Base-by-base conservation (phyloP, 2,113 vertebrate genomes). In the Nematolebias whitei region DNA sequence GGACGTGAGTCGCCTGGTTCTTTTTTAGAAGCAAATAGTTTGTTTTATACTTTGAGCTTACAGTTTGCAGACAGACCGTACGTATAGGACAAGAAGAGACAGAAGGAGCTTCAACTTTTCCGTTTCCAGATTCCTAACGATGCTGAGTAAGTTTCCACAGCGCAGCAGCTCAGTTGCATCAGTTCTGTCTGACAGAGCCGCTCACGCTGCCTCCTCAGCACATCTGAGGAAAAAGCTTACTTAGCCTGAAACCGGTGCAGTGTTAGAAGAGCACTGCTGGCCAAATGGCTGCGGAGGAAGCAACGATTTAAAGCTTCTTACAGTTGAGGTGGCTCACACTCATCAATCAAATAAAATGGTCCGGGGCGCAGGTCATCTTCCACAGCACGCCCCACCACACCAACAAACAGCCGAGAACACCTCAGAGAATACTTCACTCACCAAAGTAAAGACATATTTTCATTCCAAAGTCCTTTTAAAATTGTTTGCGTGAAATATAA, bases 81-180 rank as follows among this genome's bases (percentile, higher is more conserved):
- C 14, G 5, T 41, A 15, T n/a, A n/a, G n/a, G n/a, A n/a, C n/a
- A 41, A 5, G 15, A 2, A 3, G 40, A 68, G 62, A 60, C 58
- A 38, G 75, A 52, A 20, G 26, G 41, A 71, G 45, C 32, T 55
- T 26, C 12, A 66, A 45, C 15, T 72, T 79, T 82, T 40, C 62
- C 35, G 24, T 70, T 63, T 75, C 15, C 50, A 67, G 52, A 75
- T 51, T 67, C 41, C 50, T 71, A 19, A 23, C 32, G 60, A 18
- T 22, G 44, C 6, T 71, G 26, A 66, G 49, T 58, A 61, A 55
- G 43, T 78, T 79, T 81, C 75, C 80, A 56, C 58, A 79, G 68
- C 35, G 62, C 47, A 41, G 2, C 43, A 22, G 68, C 12, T 58
- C 15, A 2, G 16, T 65, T 50, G 40, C 60, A 66, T 67, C 35